Base-by-base conservation (phyloP, 2,888 invertebrate genomes). In the Heliconius aoede region DNA sequence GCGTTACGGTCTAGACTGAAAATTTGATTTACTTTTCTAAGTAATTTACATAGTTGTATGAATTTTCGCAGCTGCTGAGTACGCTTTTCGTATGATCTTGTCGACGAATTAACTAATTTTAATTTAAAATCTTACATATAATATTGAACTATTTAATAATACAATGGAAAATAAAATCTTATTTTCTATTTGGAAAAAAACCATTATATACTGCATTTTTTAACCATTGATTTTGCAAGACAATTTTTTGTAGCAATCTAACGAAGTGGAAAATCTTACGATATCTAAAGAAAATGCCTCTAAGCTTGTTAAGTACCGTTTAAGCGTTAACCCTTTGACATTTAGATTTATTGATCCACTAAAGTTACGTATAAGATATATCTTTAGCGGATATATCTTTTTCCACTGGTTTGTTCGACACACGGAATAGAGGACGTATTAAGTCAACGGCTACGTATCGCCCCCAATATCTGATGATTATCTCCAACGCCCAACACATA, bases 1-100 rank as follows among this genome's bases (percentile, higher is more conserved):
- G 40, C 36, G 68, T 74, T 61, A 74, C 64, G 55, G 74, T 79
- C 79, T 74, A 74, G 65, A 74, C 76, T 78, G 79, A 78, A 79
- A 78, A 76, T 79, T 79, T 78, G 79, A 79, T 79, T 78, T 79
- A 79, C 78, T 79, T 79, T 78, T 78, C 72, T 74, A 79, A 79
- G 78, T 79, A 78, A 79, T 79, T 79, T 79, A 76, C 79, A 79
- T 79, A 79, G 76, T 72, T 78, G 65, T 77, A 72, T 72, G 71
- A 64, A 69, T 55, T 73, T 79, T n/a, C 55, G 65, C 73, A 15
- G 77, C 32, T 40, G 69, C 64, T 36, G 69, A 36, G 46, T 76
- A 62, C 15, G 58, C 13, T 40, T 64, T 65, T n/a, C 3, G 61
- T 71, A 36, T 5, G n/a, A 40, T 46, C 15, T 55, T 55, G 55